Base-by-base conservation (phyloP, 2,888 invertebrate genomes). In the Nomada ruficornis region DNA sequence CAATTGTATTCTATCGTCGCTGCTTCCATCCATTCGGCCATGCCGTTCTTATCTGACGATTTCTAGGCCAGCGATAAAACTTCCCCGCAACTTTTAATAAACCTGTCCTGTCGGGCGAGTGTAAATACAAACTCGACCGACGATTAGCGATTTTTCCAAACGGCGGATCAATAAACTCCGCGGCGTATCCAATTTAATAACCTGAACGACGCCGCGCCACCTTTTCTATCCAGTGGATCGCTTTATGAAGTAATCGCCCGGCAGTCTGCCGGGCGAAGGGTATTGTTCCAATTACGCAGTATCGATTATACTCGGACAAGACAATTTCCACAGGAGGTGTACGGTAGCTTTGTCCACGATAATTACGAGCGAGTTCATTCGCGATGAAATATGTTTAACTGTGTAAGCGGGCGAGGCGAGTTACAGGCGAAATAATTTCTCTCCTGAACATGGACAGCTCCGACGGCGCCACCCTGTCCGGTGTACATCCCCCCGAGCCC, bases 181-280 rank as follows among this genome's bases (percentile, higher is more conserved):
- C 36, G 20, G 50, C 62, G 71, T 71, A 70, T 73, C 69, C 72
- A 69, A 81, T 81, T 83, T 83, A 80, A 80, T 81, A 82, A 81
- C 67, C 67, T 4, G 59, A 36, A 29, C 15, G 23, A 29, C 54
- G 29, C 47, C 18, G 52, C 18, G 55, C 7, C 36, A 47, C 52
- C 72, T 78, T 72, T 64, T 59, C 54, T 47, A 55, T 20, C 23
- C 20, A 10, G 18, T 1, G 47, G 63, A 70, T 60, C 55, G 63
- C 26, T 82, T 80, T 80, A 54, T 59, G 76, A 76, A 80, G 71
- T 76, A 80, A 80, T 80, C 80, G 65, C 55, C 50, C 69, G 65
- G 20, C 59, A 60, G n/a, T 60, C 57, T 36, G 65, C 69, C 10
- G 54, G 23, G 55, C 60, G 47, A 70, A 65, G 59, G 71, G 57